Evolutionary conservation across 2,797 vertebrate species (phyloP).

Genomic region (Acomys russatus): DNA sequence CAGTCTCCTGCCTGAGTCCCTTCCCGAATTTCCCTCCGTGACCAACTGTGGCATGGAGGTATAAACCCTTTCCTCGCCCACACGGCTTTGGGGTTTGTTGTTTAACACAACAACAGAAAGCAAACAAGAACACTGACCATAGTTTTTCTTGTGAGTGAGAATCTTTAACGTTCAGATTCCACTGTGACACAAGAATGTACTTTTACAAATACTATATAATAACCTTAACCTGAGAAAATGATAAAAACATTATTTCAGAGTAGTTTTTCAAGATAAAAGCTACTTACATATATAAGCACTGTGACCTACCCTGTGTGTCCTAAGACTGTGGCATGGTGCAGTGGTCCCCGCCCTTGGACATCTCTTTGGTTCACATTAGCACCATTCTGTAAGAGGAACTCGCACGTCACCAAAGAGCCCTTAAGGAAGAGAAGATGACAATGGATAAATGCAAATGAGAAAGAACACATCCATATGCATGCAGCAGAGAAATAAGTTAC

Average conservation of each 20-base stretch:
- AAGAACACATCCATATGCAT: slow-evolving; percentile 20
- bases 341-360: slow-evolving; percentile 94
- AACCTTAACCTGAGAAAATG: slow-evolving; percentile 15
- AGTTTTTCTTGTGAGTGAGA: slow-evolving; percentile 12
- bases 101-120: neutral
- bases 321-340: slow-evolving; percentile 97
- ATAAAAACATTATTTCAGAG: slow-evolving; percentile 47
- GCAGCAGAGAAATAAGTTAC: neutral
- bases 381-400: slow-evolving; percentile 98
- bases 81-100: neutral
- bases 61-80: neutral
- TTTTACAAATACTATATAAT: slow-evolving; percentile 59
- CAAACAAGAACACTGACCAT: neutral
- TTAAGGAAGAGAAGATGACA: slow-evolving; percentile 81
- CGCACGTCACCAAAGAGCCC: slow-evolving; percentile 98
- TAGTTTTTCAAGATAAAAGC: slow-evolving; percentile 63
- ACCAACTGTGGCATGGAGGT: neutral
- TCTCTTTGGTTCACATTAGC: slow-evolving; percentile 98
- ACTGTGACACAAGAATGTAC: neutral
- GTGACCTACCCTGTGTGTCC: slow-evolving; percentile 95
- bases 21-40: neutral
- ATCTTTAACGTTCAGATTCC: slow-evolving; percentile 40
- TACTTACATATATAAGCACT: neutral
- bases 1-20: neutral
- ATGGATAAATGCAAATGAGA: neutral